Percentiles rank a stretch among this genome's conserved stretches.
These are phyloP conservation scores for Cynocephalus volans DNA, from an alignment of 2,113 vertebrate genomes.

Conservation along the genomic window DNA sequence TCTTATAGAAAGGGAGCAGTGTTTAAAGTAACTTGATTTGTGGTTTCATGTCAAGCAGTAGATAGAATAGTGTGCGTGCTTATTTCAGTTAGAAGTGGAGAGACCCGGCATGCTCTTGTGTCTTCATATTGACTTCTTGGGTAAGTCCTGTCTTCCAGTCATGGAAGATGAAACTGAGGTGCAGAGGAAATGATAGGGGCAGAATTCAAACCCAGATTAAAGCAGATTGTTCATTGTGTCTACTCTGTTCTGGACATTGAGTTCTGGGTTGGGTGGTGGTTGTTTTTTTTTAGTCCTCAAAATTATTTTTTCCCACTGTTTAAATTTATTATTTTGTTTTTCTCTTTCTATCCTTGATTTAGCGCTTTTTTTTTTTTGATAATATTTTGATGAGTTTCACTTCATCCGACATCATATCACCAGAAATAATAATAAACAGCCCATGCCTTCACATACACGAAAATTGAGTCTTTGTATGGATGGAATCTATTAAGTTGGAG, in stretches of 20 bases:
- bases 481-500: background rate
- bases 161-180: fast-evolving
- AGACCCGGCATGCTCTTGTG: fast-evolving
- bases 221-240: too few relatives aligned
- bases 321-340: background rate
- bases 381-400: background rate
- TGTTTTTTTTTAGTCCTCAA: background rate
- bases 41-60: background rate
- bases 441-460: background rate
- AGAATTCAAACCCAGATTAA: background rate
- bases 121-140: background rate
- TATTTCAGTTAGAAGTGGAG: fast-evolving
- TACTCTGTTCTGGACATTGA: background rate
- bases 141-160: background rate
- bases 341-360: background rate
- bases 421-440: background rate
- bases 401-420: background rate
- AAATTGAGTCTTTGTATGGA: background rate
- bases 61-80: fast-evolving
- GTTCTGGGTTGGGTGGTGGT: background rate
- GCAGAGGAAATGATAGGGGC: background rate
- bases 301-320: background rate
- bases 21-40: background rate
- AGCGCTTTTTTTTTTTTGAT: too few relatives aligned
- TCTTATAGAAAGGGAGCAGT: background rate